Conservation (phyloP, 2,888 invertebrate genomes). For the Zonitis immaculata region DNA sequence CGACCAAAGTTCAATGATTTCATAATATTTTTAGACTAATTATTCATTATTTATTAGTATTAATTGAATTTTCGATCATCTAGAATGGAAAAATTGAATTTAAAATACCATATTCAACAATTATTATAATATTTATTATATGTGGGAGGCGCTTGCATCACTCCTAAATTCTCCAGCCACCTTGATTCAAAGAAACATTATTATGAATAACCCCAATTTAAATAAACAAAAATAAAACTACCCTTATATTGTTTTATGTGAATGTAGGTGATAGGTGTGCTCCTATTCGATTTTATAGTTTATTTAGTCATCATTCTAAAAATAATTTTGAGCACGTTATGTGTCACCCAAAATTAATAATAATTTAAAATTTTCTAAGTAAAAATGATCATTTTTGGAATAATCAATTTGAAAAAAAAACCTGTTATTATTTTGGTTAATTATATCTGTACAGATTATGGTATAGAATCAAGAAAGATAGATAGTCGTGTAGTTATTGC, state of each 20-base stretch:
- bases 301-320: conserved; percentile 8
- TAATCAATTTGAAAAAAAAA: not conserved
- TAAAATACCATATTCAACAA: too few species aligned
- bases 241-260: not conserved
- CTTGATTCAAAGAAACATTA: conserved; percentile 4
- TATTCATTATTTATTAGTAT: too few species aligned
- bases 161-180: conserved; percentile 1
- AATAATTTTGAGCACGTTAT: conserved; percentile 11
- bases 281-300: not conserved
- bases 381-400: too few species aligned
- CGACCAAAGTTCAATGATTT: too few species aligned
- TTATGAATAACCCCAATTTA: not conserved
- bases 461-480: not conserved
- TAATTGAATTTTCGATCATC: too few species aligned
- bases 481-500: not conserved
- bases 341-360: conserved; percentile 10
- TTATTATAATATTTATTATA: conserved; percentile 1
- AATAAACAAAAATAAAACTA: conserved; percentile 5
- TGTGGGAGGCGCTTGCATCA: conserved; percentile 19
- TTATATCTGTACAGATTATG: not conserved
- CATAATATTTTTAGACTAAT: too few species aligned
- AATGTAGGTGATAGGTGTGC: too few species aligned
- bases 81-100: too few species aligned
- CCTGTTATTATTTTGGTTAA: not conserved
- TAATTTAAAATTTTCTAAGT: not conserved